phyloP scores from a whole-genome alignment of 30 jellyfish, hydroid and myxozoan species.

The Sanderia malayensis region DNA sequence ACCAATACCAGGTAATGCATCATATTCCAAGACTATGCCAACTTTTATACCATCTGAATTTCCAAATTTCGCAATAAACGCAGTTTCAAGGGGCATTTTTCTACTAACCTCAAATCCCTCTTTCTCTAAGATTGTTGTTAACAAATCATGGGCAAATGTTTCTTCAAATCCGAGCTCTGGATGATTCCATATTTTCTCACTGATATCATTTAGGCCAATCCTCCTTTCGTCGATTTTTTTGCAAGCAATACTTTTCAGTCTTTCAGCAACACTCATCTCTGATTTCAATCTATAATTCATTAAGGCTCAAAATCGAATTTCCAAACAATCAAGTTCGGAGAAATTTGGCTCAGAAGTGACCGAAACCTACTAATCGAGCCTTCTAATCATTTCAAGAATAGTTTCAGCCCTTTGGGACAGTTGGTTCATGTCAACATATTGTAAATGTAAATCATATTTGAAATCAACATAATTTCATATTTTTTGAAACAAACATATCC shows the following conservation, averaged over 20 bases:
- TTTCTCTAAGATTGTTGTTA: conserved; percentile 58
- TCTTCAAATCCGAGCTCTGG: conserved; percentile 90
- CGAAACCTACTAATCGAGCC: too few species aligned
- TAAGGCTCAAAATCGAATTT: too few species aligned
- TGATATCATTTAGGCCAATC: conserved; percentile 48
- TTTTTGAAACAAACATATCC: too few species aligned
- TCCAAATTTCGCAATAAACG: conserved; percentile 87
- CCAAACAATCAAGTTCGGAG: too few species aligned
- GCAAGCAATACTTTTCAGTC: conserved; percentile 24
- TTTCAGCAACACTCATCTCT: conserved; percentile 25
- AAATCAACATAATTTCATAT: too few species aligned
- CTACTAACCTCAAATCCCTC: conserved; percentile 82
- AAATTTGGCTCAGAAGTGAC: too few species aligned
- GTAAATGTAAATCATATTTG: too few species aligned
- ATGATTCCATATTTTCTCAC: conserved; percentile 70
- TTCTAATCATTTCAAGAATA: too few species aligned
- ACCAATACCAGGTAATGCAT: conserved; percentile 97
- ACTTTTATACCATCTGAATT: conserved; percentile 61
- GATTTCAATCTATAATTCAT: too few species aligned
- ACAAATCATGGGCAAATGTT: conserved; percentile 54
- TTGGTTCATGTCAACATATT: too few species aligned
- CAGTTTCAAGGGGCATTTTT: conserved; percentile 73
- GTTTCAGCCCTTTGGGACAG: too few species aligned
- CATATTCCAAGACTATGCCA: conserved; percentile 88
- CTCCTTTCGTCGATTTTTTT: conserved; percentile 48